Conservation (phyloP, 2,888 invertebrate species). For the Macaria liturata region DNA sequence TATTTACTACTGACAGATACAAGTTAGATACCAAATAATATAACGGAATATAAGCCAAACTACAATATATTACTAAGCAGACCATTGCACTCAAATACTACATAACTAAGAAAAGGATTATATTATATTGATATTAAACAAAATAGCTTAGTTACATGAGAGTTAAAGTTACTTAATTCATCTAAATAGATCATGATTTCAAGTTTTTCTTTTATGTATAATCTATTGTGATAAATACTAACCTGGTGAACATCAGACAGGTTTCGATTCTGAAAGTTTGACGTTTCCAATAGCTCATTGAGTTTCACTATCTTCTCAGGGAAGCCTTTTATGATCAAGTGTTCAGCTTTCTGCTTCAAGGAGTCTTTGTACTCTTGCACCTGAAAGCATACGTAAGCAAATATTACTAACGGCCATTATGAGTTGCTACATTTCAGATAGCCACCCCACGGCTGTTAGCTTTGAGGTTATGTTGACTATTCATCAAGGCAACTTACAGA, state of each 20-base stretch:
- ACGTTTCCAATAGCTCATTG: slow-evolving; percentile 92
- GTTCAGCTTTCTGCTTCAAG: slow-evolving; percentile 94
- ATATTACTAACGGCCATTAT: slow-evolving; percentile 42
- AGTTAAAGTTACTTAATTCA: no score
- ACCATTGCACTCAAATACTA: no score
- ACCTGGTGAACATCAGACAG: slow-evolving; percentile 91
- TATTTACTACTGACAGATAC: no score
- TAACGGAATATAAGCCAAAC: no score
- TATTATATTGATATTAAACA: no score
- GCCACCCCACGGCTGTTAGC: slow-evolving; percentile 45
- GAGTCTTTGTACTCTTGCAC: slow-evolving; percentile 96
- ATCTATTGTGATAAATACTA: slow-evolving; percentile 12
- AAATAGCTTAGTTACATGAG: no score
- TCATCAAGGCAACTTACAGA: slow-evolving; percentile 43
- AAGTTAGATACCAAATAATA: no score
- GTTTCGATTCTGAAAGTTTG: slow-evolving; percentile 91
- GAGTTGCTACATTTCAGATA: slow-evolving; percentile 27
- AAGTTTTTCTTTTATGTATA: no score
- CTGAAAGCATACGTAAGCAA: slow-evolving; percentile 73
- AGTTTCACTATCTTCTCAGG: slow-evolving; percentile 96
- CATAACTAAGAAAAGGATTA: no score
- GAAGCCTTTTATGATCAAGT: slow-evolving; percentile 93
- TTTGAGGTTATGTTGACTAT: slow-evolving; percentile 60
- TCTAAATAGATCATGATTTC: no score
- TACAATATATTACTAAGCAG: no score